A percentile compares a stretch with the other conserved stretches of the same genome.
These are phyloP conservation scores for Catostylus mosaicus DNA, from an alignment of 30 jellyfish, hydroid and myxozoan genomes.

Conservation along the genomic window DNA sequence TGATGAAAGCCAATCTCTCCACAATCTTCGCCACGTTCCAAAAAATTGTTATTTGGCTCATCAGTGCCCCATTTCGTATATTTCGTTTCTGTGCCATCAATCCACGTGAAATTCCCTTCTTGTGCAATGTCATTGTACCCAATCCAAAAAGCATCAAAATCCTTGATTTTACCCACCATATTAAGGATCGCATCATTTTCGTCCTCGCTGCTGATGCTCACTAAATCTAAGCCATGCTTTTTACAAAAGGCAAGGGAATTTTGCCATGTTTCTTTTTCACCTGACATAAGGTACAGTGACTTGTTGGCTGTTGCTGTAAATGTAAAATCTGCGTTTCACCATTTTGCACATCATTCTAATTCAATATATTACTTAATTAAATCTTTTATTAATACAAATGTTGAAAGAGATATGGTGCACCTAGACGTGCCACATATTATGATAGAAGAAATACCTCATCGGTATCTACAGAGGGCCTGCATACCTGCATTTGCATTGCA, in stretches of 20 bases:
- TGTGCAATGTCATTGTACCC: background rate
- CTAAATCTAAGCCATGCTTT: background rate
- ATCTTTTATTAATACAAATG: no score
- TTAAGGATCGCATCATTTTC: background rate
- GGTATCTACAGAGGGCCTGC: no score
- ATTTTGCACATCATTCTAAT: background rate
- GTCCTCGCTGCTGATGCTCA: background rate
- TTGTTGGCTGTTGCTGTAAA: background rate
- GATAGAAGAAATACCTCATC: no score
- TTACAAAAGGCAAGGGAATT: background rate
- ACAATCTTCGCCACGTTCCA: background rate
- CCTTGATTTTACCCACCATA: background rate
- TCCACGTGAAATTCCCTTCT: conserved; percentile 4
- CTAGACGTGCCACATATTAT: no score
- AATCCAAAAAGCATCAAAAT: background rate
- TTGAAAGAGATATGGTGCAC: no score
- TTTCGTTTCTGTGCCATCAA: background rate
- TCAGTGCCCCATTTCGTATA: background rate
- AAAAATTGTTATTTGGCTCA: background rate
- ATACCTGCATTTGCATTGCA: no score
- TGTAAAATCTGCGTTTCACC: background rate
- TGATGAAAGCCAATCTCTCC: background rate
- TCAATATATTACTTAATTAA: no score
- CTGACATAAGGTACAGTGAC: background rate
- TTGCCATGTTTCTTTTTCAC: background rate